These are phyloP conservation scores for Acanthochromis polyacanthus DNA, from an alignment of 2,113 vertebrate species.

Conservation along the genomic window DNA sequence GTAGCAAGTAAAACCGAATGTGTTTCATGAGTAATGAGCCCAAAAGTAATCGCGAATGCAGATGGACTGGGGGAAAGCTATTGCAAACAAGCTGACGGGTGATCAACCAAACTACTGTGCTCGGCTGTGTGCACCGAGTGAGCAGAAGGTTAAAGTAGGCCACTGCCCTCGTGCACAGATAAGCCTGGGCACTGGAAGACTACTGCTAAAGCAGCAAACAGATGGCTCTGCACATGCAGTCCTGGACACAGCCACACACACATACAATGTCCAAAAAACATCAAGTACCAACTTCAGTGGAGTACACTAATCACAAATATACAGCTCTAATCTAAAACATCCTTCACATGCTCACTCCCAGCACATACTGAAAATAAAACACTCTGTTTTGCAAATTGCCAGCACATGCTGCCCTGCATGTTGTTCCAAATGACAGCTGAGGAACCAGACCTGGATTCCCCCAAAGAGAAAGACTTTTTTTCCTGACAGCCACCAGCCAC, in stretches of 20 bases:
- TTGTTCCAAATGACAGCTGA: constrained; percentile 24
- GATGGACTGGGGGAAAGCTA: constrained; percentile 22
- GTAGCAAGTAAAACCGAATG: background rate
- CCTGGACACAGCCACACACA: constrained; percentile 55
- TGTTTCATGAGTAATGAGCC: background rate
- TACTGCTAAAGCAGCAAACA: constrained; percentile 80
- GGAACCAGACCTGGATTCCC: constrained; percentile 27
- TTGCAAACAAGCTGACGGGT: constrained; percentile 10
- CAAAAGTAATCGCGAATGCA: background rate
- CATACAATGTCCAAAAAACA: constrained; percentile 50
- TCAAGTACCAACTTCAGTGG: constrained; percentile 51
- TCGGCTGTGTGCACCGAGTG: constrained; percentile 36
- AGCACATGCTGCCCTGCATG: constrained; percentile 1
- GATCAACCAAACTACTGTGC: constrained; percentile 44
- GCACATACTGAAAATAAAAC: background rate
- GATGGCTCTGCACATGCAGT: constrained; percentile 81
- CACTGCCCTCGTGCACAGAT: constrained; percentile 78
- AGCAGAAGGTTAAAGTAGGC: constrained; percentile 85
- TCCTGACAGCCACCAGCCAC: constrained; percentile 41
- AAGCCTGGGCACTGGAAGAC: constrained; percentile 79
- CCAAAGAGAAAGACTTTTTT: background rate
- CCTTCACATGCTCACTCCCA: constrained; percentile 4
- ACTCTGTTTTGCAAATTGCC: constrained; percentile 6
- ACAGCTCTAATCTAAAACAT: constrained; percentile 31
- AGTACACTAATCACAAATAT: constrained; percentile 51